Percentiles rank a stretch among this genome's conserved stretches.
Conservation (phyloP, 2,797 vertebrate genomes). For the Dermochelys coriacea region DNA sequence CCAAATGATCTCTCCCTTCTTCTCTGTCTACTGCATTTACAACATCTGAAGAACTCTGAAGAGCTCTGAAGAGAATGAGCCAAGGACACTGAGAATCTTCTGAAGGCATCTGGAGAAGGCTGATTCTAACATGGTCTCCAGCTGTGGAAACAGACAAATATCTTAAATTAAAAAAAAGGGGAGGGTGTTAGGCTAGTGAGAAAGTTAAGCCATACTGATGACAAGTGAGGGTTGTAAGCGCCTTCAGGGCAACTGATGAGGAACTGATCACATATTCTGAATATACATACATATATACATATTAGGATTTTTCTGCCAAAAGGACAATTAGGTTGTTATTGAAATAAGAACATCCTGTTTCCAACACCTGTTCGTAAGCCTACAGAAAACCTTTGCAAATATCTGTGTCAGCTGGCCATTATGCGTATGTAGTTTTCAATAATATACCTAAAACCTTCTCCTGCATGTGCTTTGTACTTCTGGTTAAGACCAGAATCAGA, state of each 20-base stretch:
- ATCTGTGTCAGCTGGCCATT: conserved; percentile 16
- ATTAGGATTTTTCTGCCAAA: conserved; percentile 35
- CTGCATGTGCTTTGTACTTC: neutral
- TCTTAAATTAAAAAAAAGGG: neutral
- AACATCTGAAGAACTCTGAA: no score
- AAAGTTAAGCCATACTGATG: neutral
- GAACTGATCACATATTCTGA: neutral
- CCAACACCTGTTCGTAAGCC: conserved; percentile 11
- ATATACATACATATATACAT: neutral
- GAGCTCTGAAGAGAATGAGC: neutral
- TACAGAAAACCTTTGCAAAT: conserved; percentile 40
- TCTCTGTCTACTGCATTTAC: no score
- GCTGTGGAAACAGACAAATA: neutral
- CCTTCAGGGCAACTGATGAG: neutral
- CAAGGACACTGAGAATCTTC: no score
- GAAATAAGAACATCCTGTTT: conserved; percentile 18
- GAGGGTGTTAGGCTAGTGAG: neutral
- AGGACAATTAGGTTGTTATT: neutral
- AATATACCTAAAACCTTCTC: neutral
- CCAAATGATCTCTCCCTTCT: no score
- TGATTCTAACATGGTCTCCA: neutral
- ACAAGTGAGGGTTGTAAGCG: neutral
- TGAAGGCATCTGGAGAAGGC: neutral
- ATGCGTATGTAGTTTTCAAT: neutral
- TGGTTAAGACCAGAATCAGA: conserved; percentile 14